phyloP scores from a whole-genome alignment of 2,888 invertebrate species.

The Limnephilus lunatus region DNA sequence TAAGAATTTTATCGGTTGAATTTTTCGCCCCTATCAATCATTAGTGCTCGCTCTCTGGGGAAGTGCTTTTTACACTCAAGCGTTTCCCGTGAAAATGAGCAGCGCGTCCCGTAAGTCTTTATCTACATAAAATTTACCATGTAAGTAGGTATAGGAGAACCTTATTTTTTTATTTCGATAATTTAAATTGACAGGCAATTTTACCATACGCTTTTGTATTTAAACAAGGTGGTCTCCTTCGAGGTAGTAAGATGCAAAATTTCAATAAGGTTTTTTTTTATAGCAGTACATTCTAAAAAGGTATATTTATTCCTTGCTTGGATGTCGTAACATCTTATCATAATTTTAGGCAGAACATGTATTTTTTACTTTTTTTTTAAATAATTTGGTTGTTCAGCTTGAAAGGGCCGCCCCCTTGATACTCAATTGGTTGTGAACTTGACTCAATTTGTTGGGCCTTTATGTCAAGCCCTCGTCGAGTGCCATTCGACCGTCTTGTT shows the following conservation, averaged over 20 bases:
- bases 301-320: too few species aligned
- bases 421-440: conserved; percentile 27
- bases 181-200: not conserved
- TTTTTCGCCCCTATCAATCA: conserved; percentile 30
- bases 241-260: too few species aligned
- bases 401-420: not conserved
- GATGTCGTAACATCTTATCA: not conserved
- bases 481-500: not conserved
- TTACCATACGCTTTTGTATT: not conserved
- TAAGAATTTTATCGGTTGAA: conserved; percentile 17
- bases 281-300: too few species aligned
- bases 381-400: not conserved
- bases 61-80: conserved; percentile 19
- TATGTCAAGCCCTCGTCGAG: conserved; percentile 16
- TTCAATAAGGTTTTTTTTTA: too few species aligned
- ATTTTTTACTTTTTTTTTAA: not conserved
- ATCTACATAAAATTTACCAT: conserved; percentile 3
- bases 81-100: conserved; percentile 24
- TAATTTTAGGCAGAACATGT: too few species aligned
- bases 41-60: not conserved
- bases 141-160: not conserved
- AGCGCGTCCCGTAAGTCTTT: not conserved
- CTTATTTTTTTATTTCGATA: too few species aligned
- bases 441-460: conserved; percentile 15
- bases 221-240: too few species aligned